These are phyloP conservation scores for Gymnosoma rotundatum DNA, from an alignment of 2,888 invertebrate species.

Conservation along the genomic window DNA sequence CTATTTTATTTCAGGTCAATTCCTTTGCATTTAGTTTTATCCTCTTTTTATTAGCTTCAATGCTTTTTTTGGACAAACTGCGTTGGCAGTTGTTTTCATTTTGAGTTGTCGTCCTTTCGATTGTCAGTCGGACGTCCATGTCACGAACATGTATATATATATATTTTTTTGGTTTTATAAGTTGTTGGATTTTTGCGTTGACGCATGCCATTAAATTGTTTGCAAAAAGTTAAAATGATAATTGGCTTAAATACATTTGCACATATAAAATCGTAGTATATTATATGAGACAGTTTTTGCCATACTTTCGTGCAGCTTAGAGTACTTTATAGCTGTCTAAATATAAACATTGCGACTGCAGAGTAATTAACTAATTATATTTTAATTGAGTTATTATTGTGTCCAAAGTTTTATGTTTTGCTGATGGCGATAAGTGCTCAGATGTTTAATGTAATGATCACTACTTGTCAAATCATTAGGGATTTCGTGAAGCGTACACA, in stretches of 20 bases:
- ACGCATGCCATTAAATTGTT: constrained; percentile 69
- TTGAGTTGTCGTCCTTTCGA: constrained; percentile 21
- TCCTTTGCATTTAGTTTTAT: constrained; percentile 22
- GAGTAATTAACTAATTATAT: constrained; percentile 65
- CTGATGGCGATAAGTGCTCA: constrained; percentile 44
- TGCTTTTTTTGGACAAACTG: constrained; percentile 26
- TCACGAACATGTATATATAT: neutral
- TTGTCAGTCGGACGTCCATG: neutral
- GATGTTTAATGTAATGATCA: constrained; percentile 55
- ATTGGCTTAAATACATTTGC: constrained; percentile 61
- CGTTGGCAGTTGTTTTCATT: constrained; percentile 51
- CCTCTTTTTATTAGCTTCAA: neutral
- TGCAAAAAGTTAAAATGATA: constrained; percentile 67
- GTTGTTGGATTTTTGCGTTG: constrained; percentile 56
- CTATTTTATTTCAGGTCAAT: constrained; percentile 17
- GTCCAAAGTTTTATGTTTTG: constrained; percentile 35
- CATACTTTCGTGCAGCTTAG: constrained; percentile 23
- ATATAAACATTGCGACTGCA: constrained; percentile 24
- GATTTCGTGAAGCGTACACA: neutral
- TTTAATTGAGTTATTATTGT: constrained; percentile 68
- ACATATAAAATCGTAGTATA: neutral
- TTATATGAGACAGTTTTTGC: neutral
- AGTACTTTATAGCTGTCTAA: constrained; percentile 45
- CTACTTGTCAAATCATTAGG: constrained; percentile 52
- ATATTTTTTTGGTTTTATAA: neutral